Evolutionary conservation across 2,113 vertebrate genomes (phyloP), one percentile per base, ranked within the genome.

Genomic region (Onychostruthus taczanowskii): DNA sequence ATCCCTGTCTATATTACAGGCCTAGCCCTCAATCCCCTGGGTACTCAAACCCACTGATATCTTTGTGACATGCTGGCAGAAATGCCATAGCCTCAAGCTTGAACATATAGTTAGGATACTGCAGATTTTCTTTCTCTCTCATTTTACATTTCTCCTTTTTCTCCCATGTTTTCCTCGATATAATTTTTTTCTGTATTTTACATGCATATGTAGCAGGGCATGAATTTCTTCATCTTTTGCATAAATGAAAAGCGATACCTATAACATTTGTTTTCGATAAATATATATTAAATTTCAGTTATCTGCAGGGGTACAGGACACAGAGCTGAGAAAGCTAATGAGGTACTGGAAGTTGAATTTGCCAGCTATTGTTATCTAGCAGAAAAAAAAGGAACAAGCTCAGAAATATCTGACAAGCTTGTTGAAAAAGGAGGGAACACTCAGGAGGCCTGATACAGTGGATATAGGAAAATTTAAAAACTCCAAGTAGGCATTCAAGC

Each of bases 321-420:
- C 17, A 59, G 84, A 91, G 85, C 75, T 95, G 86, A 93, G 39
- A 31, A 73, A 94, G 43, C 41, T 96, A 95, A 96, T 81, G 90
- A 94, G 66, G 58, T 50, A n/a, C 68, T 75, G 47, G 17, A 78
- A 94, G 64, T 61, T 21, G 21, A 85, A 52, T 80, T 87, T 91
- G 56, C 27, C 69, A 87, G 19, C 43, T 88, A 83, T 68, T 75
- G 93, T 90, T 87, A 64, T 47, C 76, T 52, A 88, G 44, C 23
- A 93, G 56, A 18, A 93, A 74, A 84, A 84, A 83, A 53, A 75
- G 18, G 55, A 70, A 91, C 24, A 70, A 93, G 50, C 84, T 80
- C 80, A 66, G 72, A 94, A 78, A 86, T 56, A 74, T 64, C 74
- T 96, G 94, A 90, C 50, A 95, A 86, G 35, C n/a, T 84, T 92